A percentile compares a stretch with the other conserved stretches of the same genome.
Conservation (phyloP, 2,888 invertebrate species). For the Pollenia labialis region DNA sequence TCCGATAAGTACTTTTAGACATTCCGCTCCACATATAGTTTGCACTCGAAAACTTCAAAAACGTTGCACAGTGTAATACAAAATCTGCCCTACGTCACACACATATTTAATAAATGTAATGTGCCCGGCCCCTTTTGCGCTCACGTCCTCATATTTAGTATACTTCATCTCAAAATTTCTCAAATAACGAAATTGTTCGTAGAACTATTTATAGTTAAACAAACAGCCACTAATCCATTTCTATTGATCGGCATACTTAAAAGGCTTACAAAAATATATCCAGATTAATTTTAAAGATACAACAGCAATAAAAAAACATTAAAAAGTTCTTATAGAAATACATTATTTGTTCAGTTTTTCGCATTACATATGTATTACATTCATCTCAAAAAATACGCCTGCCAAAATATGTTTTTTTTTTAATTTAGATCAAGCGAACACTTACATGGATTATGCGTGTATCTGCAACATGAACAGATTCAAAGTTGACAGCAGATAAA, state of each 20-base stretch:
- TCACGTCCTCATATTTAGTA: too few relatives aligned
- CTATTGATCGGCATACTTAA: constrained; percentile 36
- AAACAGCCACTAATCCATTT: constrained; percentile 25
- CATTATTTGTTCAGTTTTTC: neutral
- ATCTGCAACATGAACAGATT: neutral
- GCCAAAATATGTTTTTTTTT: constrained; percentile 18
- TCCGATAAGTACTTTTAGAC: too few relatives aligned
- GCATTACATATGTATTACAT: neutral
- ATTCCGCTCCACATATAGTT: too few relatives aligned
- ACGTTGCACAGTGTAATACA: too few relatives aligned
- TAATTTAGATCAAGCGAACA: neutral
- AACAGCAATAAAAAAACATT: neutral
- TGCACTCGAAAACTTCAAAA: too few relatives aligned
- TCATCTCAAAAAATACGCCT: neutral
- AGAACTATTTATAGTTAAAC: neutral
- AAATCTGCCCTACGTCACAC: too few relatives aligned
- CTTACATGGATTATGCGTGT: constrained; percentile 11
- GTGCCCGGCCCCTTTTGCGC: too few relatives aligned
- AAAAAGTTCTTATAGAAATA: neutral
- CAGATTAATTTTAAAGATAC: constrained; percentile 13
- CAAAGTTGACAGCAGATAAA: constrained; percentile 19
- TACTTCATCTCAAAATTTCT: too few relatives aligned
- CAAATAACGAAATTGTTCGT: too few relatives aligned
- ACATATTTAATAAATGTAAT: too few relatives aligned
- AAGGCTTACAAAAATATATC: constrained; percentile 5